Percentiles rank a stretch among this genome's conserved stretches.
These are phyloP conservation scores for Nemapogon koenigi DNA, from an alignment of 2,888 invertebrate species.

Conservation along the genomic window DNA sequence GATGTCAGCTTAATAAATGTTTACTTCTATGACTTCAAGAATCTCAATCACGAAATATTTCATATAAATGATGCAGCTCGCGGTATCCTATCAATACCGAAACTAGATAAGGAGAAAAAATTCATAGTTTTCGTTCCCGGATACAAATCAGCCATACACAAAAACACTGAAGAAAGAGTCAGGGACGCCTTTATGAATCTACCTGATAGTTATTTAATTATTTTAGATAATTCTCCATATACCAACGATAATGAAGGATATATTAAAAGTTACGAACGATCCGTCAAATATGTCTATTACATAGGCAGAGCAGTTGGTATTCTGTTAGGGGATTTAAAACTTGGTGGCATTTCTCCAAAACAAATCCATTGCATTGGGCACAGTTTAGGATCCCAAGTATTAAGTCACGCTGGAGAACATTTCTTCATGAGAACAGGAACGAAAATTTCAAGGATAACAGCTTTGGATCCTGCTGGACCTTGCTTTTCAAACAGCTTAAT, in stretches of 20 bases:
- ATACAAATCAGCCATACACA: constrained; percentile 46
- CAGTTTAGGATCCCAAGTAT: constrained; percentile 47
- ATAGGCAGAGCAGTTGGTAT: constrained; percentile 38
- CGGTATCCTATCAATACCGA: constrained; percentile 32
- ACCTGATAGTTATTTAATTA: constrained; percentile 40
- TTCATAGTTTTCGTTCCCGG: constrained; percentile 50
- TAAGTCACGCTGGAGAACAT: constrained; percentile 33
- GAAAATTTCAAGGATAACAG: constrained; percentile 42
- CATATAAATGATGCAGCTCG: constrained; percentile 33
- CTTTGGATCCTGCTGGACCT: constrained; percentile 52
- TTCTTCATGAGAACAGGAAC: constrained; percentile 36
- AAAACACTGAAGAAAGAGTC: constrained; percentile 38
- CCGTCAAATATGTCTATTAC: constrained; percentile 37
- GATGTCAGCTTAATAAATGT: constrained; percentile 37
- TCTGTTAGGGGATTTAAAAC: constrained; percentile 32
- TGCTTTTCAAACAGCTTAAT: constrained; percentile 47
- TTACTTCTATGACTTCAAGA: constrained; percentile 45
- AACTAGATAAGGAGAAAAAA: constrained; percentile 37
- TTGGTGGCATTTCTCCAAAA: constrained; percentile 34
- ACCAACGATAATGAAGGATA: constrained; percentile 37
- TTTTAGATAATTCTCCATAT: constrained; percentile 47
- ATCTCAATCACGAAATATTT: constrained; percentile 40
- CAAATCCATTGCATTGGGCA: constrained; percentile 49
- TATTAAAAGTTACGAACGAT: constrained; percentile 43
- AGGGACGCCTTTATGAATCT: constrained; percentile 39